Evolutionary conservation across 2,888 invertebrate species (phyloP).

Genomic region (Adelognathus sp.): DNA sequence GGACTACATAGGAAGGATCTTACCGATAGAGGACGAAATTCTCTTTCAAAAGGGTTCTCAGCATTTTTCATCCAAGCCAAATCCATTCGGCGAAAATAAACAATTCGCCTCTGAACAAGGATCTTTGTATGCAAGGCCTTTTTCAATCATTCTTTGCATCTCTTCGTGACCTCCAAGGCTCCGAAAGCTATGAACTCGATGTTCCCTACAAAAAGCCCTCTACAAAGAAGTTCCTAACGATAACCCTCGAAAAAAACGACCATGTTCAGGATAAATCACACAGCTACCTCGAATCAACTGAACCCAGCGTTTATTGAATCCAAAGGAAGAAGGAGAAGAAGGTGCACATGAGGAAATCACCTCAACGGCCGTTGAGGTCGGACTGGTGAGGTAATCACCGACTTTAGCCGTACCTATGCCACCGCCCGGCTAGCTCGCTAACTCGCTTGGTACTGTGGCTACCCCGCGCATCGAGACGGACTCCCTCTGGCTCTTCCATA

Average conservation of each 20-base stretch:
- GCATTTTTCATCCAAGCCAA: no score
- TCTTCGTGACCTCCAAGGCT: not conserved
- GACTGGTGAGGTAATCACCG: constrained; percentile 62
- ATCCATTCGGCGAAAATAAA: no score
- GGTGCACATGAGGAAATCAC: constrained; percentile 66
- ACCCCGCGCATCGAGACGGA: constrained; percentile 61
- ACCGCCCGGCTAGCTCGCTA: constrained; percentile 53
- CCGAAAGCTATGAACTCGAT: not conserved
- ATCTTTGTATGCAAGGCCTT: no score
- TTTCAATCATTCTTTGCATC: not conserved
- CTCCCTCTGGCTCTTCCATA: constrained; percentile 12
- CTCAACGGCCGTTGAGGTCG: constrained; percentile 64
- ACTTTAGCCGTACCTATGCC: constrained; percentile 65
- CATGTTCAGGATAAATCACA: not conserved
- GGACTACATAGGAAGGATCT: no score
- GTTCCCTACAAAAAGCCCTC: not conserved
- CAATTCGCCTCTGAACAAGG: no score
- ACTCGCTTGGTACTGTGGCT: not conserved
- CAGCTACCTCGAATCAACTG: not conserved
- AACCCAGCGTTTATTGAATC: not conserved
- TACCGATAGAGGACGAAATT: no score
- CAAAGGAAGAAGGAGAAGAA: not conserved
- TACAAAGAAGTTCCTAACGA: not conserved
- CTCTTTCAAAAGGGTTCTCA: no score
- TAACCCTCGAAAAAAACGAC: not conserved